Conservation (phyloP, 2,797 vertebrate species). For the Phataginus tetradactyla region DNA sequence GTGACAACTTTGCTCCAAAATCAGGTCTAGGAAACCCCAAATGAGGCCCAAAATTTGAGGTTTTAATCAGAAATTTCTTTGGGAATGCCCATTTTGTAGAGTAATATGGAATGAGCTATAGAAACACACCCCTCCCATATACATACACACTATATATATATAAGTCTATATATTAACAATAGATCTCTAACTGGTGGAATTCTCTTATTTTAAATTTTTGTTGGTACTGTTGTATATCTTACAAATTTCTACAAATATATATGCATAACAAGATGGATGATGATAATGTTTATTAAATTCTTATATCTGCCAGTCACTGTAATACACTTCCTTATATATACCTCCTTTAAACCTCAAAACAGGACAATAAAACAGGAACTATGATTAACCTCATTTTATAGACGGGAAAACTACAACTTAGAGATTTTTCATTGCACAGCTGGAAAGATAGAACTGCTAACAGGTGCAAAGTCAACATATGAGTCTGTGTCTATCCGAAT, state of each 20-base stretch:
- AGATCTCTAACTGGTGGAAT: not conserved
- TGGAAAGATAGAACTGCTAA: not conserved
- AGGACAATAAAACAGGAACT: not conserved
- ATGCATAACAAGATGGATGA: not conserved
- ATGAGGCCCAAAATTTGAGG: not conserved
- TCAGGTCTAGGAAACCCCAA: not conserved
- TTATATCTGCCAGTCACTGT: not conserved
- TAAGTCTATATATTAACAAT: not conserved
- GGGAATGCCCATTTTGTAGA: not conserved
- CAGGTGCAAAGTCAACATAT: not conserved
- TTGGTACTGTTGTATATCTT: conserved; percentile 18
- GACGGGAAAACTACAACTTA: conserved; percentile 10
- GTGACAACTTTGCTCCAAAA: conserved; percentile 30
- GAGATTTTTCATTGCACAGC: not conserved
- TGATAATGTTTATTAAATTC: conserved; percentile 12
- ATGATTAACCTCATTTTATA: conserved; percentile 24
- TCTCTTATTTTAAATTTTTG: conserved; percentile 11
- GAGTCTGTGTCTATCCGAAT: not conserved
- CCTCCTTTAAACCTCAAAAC: conserved; percentile 35
- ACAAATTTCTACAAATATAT: conserved; percentile 20
- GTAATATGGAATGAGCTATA: not conserved
- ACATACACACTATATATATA: not conserved
- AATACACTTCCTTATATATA: not conserved
- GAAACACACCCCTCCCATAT: not conserved
- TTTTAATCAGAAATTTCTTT: not conserved